phyloP scores from a whole-genome alignment of 2,113 vertebrate species.

The Pachycephala philippinensis region DNA sequence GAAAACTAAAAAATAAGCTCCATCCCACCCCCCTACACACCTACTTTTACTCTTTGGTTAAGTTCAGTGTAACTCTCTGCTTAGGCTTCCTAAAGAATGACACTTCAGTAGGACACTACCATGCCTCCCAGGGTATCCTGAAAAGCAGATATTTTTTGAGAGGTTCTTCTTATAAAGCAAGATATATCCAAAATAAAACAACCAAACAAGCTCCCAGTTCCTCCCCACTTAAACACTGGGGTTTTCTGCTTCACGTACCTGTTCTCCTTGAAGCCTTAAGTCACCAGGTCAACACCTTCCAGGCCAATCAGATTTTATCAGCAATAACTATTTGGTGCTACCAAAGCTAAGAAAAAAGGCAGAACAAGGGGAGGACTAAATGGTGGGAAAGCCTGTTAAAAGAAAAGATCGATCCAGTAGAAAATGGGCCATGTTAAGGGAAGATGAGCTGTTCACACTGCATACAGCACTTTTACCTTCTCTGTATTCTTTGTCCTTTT shows the following conservation, averaged over 20 bases:
- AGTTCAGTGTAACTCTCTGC: background rate
- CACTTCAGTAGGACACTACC: background rate
- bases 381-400: background rate
- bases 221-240: background rate
- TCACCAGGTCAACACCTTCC: background rate
- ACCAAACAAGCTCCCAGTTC: background rate
- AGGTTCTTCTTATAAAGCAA: background rate
- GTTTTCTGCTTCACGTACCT: background rate
- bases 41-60: background rate
- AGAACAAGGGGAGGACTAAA: background rate
- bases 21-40: rapidly evolving
- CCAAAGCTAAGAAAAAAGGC: background rate
- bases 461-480: background rate
- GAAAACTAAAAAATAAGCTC: background rate
- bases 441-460: background rate
- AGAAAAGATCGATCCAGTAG: background rate
- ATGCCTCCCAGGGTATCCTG: background rate
- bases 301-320: background rate
- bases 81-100: background rate
- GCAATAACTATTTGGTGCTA: background rate
- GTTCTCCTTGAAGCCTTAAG: background rate
- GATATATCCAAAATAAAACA: background rate
- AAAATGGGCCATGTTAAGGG: background rate
- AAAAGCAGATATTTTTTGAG: background rate
- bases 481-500: background rate